Percentiles rank a stretch among this genome's conserved stretches.
Evolutionary conservation across 2,113 vertebrate species (phyloP).

Genomic region (Archocentrus centrarchus): DNA sequence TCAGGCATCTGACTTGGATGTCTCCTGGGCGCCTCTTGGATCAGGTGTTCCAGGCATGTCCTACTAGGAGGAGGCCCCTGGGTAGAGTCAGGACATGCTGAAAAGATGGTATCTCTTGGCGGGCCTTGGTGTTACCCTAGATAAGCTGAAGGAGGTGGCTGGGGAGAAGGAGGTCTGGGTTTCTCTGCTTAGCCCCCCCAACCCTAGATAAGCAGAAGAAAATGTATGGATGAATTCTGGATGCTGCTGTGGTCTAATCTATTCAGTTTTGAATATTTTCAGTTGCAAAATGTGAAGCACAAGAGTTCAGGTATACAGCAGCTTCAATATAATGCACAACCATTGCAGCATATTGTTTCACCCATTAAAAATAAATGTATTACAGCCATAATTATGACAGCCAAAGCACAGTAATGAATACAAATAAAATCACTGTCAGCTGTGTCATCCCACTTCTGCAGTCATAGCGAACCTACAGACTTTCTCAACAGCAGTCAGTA

Average conservation of each 20-base stretch:
- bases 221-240: no score
- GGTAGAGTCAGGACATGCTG: no score
- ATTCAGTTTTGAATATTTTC: background rate
- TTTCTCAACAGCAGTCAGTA: constrained; percentile 5
- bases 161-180: no score
- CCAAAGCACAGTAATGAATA: background rate
- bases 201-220: no score
- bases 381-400: background rate
- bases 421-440: background rate
- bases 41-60: no score
- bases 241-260: background rate
- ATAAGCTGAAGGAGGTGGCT: no score
- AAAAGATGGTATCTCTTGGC: no score
- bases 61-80: no score
- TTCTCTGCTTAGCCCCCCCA: no score
- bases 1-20: no score
- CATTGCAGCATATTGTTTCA: background rate
- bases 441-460: background rate
- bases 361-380: background rate
- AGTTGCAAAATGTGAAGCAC: background rate
- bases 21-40: no score
- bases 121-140: no score
- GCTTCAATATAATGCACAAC: background rate
- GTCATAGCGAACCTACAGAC: background rate
- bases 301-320: background rate